phyloP scores from a whole-genome alignment of 2,888 invertebrate genomes.

The Dicranocentrus wangi region DNA sequence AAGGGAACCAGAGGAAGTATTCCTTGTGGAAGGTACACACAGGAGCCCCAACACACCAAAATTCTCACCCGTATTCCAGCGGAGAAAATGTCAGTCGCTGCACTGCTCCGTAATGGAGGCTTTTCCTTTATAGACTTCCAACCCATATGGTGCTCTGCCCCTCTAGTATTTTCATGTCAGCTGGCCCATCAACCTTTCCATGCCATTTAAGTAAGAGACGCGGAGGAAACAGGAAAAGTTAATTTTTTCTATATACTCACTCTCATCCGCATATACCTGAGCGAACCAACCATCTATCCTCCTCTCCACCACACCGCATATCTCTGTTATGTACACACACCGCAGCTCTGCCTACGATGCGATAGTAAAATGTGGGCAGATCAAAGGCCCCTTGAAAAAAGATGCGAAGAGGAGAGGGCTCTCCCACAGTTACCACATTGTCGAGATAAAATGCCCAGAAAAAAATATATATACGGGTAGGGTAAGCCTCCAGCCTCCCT shows the following conservation, averaged over 20 bases:
- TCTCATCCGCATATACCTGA: not conserved
- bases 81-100: constrained; percentile 42
- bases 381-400: constrained; percentile 6
- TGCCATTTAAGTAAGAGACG: not conserved
- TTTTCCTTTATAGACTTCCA: too few relatives aligned
- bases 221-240: not conserved
- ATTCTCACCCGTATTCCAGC: too few relatives aligned
- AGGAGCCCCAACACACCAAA: too few relatives aligned
- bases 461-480: too few relatives aligned
- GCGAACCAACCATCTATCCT: too few relatives aligned
- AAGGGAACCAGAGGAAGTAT: too few relatives aligned
- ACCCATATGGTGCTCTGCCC: not conserved
- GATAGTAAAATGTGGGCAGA: constrained; percentile 11
- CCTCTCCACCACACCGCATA: too few relatives aligned
- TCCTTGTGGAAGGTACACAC: too few relatives aligned
- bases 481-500: too few relatives aligned
- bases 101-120: too few relatives aligned
- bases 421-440: constrained; percentile 7
- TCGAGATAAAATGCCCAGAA: constrained; percentile 2
- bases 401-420: not conserved
- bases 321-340: not conserved
- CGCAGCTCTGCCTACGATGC: not conserved
- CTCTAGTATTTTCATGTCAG: constrained; percentile 1
- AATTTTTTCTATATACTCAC: constrained; percentile 4
- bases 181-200: constrained; percentile 14